Base-by-base conservation (phyloP, 2,888 invertebrate species). In the Drosophila quinaria region DNA sequence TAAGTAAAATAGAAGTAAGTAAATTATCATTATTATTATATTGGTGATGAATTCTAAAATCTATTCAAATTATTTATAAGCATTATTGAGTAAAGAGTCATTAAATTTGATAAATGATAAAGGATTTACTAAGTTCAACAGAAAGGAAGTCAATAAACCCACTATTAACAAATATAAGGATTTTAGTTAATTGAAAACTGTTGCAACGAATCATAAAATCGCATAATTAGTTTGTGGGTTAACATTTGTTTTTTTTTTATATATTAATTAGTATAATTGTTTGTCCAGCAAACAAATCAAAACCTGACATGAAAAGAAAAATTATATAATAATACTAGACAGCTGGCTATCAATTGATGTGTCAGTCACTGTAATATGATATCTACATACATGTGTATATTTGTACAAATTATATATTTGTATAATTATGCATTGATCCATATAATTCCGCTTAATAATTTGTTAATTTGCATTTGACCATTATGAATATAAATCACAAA, bases 221-320 rank as follows among this genome's bases (percentile, higher is more conserved):
- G 49, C 46, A 67, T 74, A 64, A 75, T 73, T 68, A 64, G 75
- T 64, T 61, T 49, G 52, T n/a, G 60, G 64, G 74, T 65, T 76
- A 78, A 59, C 59, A 47, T 61, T 46, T 67, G 31, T 35, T 56
- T 15, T 59, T 22, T 51, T 19, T 59, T 39, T 29, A 0, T 22
- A 29, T 6, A n/a, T n/a, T n/a, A 6, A n/a, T 15, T 8, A 35
- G 31, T 31, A 22, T 25, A 33, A 33, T 70, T 59, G 29, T 64
- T 54, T 41, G 42, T 44, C 17, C 11, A 39, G 6, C 67, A 51
- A 17, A 55, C 29, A 67, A 67, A 49, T 37, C 51, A 62, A 62
- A 72, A 65, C 41, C 58, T 29, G 42, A 54, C 49, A 70, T 19
- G 22, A 25, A 33, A 51, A 35, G 15, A 31, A 51, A 46, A 33